Evolutionary conservation across 1,140 invertebrate genomes (phyloP).

Genomic region (Macrosteles quadrilineatus): DNA sequence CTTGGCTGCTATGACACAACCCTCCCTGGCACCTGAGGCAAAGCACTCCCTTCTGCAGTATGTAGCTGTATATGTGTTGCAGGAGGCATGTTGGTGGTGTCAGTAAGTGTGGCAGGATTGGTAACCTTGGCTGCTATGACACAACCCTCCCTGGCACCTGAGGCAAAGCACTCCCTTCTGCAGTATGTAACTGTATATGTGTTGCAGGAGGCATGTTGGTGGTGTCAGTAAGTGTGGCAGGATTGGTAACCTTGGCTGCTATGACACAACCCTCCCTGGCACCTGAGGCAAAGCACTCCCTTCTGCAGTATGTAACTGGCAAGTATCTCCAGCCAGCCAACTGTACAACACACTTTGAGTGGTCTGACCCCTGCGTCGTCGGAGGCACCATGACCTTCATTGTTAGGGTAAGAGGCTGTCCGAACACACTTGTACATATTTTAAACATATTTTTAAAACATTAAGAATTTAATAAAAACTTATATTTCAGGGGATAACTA

Average conservation of each 20-base stretch:
- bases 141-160: conserved; percentile 49
- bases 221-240: conserved; percentile 81
- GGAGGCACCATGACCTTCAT: conserved; percentile 89
- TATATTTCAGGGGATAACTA: conserved; percentile 4
- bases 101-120: no score
- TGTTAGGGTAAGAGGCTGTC: conserved; percentile 69
- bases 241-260: conserved; percentile 79
- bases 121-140: neutral
- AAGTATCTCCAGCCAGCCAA: conserved; percentile 87
- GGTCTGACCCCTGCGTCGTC: conserved; percentile 83
- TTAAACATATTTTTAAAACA: neutral
- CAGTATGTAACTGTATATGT: no score
- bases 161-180: no score
- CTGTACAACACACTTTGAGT: conserved; percentile 81
- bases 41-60: no score
- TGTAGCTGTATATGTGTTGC: no score
- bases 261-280: conserved; percentile 84
- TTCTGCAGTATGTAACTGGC: conserved; percentile 88
- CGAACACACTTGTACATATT: conserved; percentile 16
- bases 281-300: conserved; percentile 82
- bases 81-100: no score
- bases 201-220: conserved; percentile 86
- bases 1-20: no score
- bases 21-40: no score
- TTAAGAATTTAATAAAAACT: neutral